These are phyloP conservation scores for Bicyclus anynana DNA, from an alignment of 1,140 invertebrate species.

Conservation along the genomic window DNA sequence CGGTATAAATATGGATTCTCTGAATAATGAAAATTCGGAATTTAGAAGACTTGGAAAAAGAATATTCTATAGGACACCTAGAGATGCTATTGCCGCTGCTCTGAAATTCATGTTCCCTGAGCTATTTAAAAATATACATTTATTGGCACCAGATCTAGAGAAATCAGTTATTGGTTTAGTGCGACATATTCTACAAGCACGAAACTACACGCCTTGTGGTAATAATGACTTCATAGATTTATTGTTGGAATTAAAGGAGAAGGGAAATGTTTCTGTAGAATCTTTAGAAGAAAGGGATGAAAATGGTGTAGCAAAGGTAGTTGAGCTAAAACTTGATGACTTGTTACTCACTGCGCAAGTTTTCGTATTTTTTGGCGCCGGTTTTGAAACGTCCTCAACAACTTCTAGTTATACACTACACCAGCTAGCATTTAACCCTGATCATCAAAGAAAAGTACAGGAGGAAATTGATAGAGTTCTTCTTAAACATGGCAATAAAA, in stretches of 20 bases:
- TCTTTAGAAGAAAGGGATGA: conserved; percentile 25
- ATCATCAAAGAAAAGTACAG: conserved; percentile 28
- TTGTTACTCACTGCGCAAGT: conserved; percentile 25
- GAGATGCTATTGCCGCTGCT: conserved; percentile 19
- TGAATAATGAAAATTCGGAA: conserved; percentile 32
- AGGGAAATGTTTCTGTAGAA: conserved; percentile 27
- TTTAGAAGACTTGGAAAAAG: conserved; percentile 32
- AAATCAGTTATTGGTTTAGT: conserved; percentile 33
- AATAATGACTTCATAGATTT: conserved; percentile 37
- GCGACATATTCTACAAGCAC: conserved; percentile 33
- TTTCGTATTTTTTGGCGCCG: conserved; percentile 32
- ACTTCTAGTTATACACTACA: conserved; percentile 31
- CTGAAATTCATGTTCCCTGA: conserved; percentile 31
- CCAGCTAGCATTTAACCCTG: conserved; percentile 27
- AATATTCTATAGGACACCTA: conserved; percentile 26
- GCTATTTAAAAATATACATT: conserved; percentile 23
- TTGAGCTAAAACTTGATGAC: conserved; percentile 32
- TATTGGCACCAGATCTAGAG: conserved; percentile 27
- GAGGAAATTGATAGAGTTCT: conserved; percentile 31
- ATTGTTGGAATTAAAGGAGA: conserved; percentile 30
- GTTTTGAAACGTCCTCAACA: conserved; percentile 33
- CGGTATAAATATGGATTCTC: conserved; percentile 31
- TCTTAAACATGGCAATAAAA: conserved; percentile 32
- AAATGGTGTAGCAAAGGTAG: conserved; percentile 23
- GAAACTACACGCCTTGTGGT: conserved; percentile 28